A percentile compares a stretch with the other conserved stretches of the same genome.
phyloP scores from a whole-genome alignment of 2,797 vertebrate species.

The Bovichtus diacanthus region DNA sequence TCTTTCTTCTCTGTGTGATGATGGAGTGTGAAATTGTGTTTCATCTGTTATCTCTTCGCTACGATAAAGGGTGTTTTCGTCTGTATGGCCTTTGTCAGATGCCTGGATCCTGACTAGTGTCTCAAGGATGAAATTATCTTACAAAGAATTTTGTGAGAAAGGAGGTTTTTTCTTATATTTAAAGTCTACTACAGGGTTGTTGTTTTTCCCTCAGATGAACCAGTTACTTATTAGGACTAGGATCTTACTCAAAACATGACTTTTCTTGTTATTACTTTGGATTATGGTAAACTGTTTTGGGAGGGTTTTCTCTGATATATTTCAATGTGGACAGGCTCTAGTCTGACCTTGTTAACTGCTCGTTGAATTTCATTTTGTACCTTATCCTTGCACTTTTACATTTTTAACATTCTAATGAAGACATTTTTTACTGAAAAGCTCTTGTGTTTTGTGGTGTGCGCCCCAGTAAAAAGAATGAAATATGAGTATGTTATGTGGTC shows the following conservation, averaged over 20 bases:
- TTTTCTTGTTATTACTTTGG: neutral
- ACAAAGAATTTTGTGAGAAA: neutral
- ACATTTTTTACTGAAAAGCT: constrained; percentile 3
- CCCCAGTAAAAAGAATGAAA: neutral
- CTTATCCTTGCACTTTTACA: neutral
- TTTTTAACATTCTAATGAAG: neutral
- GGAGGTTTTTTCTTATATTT: neutral
- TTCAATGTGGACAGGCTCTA: neutral
- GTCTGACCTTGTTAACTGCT: neutral
- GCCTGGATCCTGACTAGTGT: constrained; percentile 25
- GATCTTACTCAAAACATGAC: neutral
- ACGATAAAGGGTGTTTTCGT: constrained; percentile 17
- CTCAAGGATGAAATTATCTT: constrained; percentile 28
- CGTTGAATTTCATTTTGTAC: constrained; percentile 7
- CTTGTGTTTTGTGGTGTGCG: constrained; percentile 6
- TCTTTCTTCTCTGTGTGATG: neutral
- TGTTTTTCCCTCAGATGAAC: neutral
- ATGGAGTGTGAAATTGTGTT: constrained; percentile 21
- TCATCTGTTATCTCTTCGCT: constrained; percentile 33
- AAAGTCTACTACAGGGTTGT: neutral
- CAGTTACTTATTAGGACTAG: neutral
- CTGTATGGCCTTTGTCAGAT: constrained; percentile 43
- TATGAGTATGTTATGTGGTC: constrained; percentile 8
- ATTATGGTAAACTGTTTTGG: constrained; percentile 11
- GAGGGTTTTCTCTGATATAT: neutral